Percentiles rank a stretch among this genome's conserved stretches.
These are phyloP conservation scores for Pipra filicauda DNA, from an alignment of 2,113 vertebrate species.

Conservation along the genomic window DNA sequence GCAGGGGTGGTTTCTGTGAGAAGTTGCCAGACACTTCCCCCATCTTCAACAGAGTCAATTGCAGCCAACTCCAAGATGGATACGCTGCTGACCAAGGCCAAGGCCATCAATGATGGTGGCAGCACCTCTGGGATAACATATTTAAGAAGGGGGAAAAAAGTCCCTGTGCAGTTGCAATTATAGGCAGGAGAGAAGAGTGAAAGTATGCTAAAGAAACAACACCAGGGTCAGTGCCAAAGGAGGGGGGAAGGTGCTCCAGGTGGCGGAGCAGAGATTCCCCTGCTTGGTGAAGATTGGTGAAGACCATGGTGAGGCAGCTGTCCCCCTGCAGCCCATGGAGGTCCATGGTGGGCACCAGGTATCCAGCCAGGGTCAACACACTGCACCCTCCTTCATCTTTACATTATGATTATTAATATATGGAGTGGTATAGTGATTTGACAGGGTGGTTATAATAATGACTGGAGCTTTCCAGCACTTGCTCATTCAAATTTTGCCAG, in stretches of 20 bases:
- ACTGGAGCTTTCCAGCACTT: background rate
- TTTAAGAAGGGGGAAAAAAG: background rate
- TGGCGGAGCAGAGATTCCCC: background rate
- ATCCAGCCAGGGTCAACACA: background rate
- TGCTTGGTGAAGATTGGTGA: accelerated
- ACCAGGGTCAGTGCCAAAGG: background rate
- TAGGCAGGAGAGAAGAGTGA: background rate
- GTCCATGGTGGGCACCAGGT: background rate
- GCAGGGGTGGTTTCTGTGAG: background rate
- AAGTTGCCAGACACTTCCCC: background rate
- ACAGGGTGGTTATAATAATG: background rate
- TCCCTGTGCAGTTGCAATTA: background rate
- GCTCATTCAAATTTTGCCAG: background rate
- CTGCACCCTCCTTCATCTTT: background rate
- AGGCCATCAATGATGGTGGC: background rate
- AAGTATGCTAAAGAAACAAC: background rate
- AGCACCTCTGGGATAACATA: background rate
- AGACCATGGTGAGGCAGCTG: too few relatives aligned
- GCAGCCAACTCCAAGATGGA: background rate
- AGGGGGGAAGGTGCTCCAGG: background rate
- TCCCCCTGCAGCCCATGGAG: background rate
- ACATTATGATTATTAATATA: background rate
- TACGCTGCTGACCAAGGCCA: background rate
- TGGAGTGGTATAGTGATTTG: background rate
- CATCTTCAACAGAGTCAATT: background rate